phyloP scores from a whole-genome alignment of 2,113 vertebrate species.

The Passer domesticus region DNA sequence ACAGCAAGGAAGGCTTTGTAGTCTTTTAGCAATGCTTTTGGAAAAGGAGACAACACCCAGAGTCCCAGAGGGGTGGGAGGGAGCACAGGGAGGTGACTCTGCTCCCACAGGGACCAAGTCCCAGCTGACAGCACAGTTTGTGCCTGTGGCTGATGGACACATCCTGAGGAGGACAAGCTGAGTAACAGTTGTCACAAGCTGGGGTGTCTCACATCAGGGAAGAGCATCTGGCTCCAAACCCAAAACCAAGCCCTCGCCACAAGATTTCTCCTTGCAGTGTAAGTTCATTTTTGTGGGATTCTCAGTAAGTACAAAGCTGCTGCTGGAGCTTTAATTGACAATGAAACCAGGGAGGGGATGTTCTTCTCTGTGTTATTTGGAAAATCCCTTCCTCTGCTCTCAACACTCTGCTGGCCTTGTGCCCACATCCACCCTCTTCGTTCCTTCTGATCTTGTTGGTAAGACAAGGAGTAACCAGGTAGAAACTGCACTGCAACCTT shows the following conservation, averaged over 20 bases:
- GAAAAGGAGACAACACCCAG: not conserved
- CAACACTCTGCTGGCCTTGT: not conserved
- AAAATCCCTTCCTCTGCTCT: constrained; percentile 40
- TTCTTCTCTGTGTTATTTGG: not conserved
- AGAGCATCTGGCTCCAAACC: not conserved
- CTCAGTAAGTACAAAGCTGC: not conserved
- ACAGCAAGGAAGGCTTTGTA: not conserved
- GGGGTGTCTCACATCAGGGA: not conserved
- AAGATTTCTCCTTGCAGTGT: not conserved
- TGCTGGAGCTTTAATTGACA: not conserved
- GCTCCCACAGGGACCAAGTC: not conserved
- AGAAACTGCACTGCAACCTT: not conserved
- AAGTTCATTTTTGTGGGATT: not conserved
- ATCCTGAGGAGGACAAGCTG: not conserved
- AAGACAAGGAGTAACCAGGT: not conserved
- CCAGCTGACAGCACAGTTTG: not conserved
- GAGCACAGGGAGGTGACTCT: not conserved
- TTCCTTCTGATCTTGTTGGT: not conserved
- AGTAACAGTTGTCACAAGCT: not conserved
- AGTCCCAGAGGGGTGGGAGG: not conserved
- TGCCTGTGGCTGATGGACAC: not conserved
- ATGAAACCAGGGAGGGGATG: not conserved
- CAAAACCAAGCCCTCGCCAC: not conserved
- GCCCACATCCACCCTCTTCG: not conserved
- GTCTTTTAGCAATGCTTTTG: not conserved